Conservation (phyloP, 2,113 vertebrate genomes). For the Holacanthus passer region DNA sequence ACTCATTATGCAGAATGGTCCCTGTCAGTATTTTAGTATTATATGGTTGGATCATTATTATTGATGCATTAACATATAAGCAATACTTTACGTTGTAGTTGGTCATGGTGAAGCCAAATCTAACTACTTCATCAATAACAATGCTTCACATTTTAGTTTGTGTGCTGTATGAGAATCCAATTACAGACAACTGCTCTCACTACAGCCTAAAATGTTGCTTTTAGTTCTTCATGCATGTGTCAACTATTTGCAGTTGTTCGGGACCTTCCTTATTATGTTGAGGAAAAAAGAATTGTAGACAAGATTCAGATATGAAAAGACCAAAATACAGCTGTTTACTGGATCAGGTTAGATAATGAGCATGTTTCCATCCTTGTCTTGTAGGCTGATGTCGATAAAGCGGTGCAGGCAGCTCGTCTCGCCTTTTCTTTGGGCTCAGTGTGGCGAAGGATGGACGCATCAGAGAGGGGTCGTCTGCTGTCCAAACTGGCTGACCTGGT, state of each 20-base stretch:
- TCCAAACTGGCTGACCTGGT: slow-evolving; percentile 96
- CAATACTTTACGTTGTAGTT: not conserved
- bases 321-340: slow-evolving; percentile 38
- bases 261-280: not conserved
- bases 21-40: not conserved
- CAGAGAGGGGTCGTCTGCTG: slow-evolving; percentile 92
- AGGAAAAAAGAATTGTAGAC: not conserved
- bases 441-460: slow-evolving; percentile 98
- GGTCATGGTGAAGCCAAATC: not conserved
- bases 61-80: not conserved
- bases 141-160: too few species aligned
- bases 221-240: not conserved
- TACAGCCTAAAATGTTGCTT: too few species aligned
- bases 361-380: not conserved
- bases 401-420: slow-evolving; percentile 92
- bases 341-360: slow-evolving; percentile 16
- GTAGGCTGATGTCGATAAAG: slow-evolving; percentile 95
- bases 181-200: too few species aligned
- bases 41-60: not conserved
- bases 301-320: slow-evolving; percentile 12
- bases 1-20: not conserved
- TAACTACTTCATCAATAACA: too few species aligned
- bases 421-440: slow-evolving; percentile 95
- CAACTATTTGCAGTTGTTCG: not conserved
- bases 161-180: too few species aligned